Evolutionary conservation across 2,888 invertebrate species (phyloP), one percentile per base, ranked within the genome.

Genomic region (Cryptocheilus praepositus): DNA sequence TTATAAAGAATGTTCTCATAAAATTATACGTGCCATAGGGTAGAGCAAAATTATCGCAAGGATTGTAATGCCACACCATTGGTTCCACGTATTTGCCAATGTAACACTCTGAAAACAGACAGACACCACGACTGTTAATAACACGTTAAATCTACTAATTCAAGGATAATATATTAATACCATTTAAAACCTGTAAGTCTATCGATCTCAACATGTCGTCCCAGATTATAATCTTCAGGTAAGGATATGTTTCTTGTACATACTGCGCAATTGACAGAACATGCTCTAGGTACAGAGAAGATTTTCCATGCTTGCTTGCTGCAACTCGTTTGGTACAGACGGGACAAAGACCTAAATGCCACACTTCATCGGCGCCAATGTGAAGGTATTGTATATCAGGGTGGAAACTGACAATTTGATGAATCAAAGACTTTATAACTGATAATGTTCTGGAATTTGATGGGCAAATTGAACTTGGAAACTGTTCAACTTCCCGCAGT

Each of bases 311-410:
- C 81, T 90, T 90, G 69, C 88, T 90, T 0, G 86, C 85, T 55
- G 88, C 86, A 0, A 90, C 89, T 57, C 91, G 89, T 67, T 89
- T 89, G 36, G 88, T 86, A 81, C 94, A 94, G 13, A 90, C 89
- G 0, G 89, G 74, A 77, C 94, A 94, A 0, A 92, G 82, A 0
- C 92, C 93, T 80, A 92, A 89, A 83, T 95, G 94, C 93, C 94
- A 96, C 0, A 95, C 94, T 90, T 94, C 96, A 89, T 96, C 96
- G 66, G 94, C 94, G 2, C 95, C 96, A 75, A 96, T 95, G 87
- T 96, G 95, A 67, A 96, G 89, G 83, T 92, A 94, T 62, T 91
- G 91, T 64, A 91, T 89, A 70, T 91, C 90, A 0, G 93, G 92
- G 86, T 95, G 95, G 52, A 92, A 90, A 0, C 90, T 89, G 64